Evolutionary conservation across 2,888 invertebrate genomes (phyloP).

Genomic region (Lomographa bimaculata): DNA sequence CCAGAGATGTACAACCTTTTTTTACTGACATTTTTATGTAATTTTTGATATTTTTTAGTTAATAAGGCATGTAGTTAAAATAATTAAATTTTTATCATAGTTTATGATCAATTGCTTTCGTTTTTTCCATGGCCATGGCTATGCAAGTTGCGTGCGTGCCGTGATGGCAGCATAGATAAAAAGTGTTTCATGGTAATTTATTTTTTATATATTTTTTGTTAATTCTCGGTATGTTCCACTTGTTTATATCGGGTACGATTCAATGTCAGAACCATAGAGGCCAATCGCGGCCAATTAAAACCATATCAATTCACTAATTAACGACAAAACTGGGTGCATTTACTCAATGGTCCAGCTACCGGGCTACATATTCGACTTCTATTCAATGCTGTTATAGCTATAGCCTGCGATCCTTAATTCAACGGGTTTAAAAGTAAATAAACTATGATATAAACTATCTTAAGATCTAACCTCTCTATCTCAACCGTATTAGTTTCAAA

Average conservation of each 20-base stretch:
- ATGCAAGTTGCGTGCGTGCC: constrained; percentile 55
- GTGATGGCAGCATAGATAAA: constrained; percentile 57
- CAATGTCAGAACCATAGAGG: constrained; percentile 36
- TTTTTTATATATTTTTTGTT: constrained; percentile 42
- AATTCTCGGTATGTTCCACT: constrained; percentile 42
- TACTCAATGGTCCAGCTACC: background rate
- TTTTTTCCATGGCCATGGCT: constrained; percentile 54
- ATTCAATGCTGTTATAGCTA: no score
- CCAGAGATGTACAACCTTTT: constrained; percentile 72
- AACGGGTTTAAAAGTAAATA: no score
- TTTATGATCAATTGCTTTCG: constrained; percentile 57
- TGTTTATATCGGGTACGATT: constrained; percentile 48
- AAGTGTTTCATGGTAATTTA: constrained; percentile 49
- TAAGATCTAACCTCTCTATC: no score
- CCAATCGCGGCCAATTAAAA: constrained; percentile 34
- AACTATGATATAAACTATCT: no score
- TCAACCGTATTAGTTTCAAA: no score
- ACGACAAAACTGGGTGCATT: constrained; percentile 9
- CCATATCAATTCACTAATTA: constrained; percentile 30
- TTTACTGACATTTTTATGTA: background rate
- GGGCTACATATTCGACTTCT: background rate
- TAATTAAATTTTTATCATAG: constrained; percentile 57
- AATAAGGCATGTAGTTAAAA: constrained; percentile 31
- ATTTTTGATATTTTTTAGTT: constrained; percentile 6
- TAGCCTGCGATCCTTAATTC: no score